These are phyloP conservation scores for Eolophus roseicapilla DNA, from an alignment of 2,113 vertebrate genomes.

Conservation along the genomic window DNA sequence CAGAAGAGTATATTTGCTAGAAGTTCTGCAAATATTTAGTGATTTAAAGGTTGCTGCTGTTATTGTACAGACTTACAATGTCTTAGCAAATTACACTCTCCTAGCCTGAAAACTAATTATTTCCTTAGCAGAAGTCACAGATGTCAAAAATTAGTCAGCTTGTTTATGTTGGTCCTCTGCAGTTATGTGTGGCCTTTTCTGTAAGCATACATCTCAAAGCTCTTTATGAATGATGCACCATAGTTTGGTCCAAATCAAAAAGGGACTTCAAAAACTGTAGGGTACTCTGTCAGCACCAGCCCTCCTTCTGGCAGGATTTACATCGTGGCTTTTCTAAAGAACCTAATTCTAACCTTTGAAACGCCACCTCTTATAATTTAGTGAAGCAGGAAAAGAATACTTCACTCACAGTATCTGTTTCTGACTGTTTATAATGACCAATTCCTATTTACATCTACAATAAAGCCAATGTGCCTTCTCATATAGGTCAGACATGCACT, in stretches of 20 bases:
- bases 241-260: not conserved
- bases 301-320: not conserved
- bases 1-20: slow-evolving; percentile 55
- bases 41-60: slow-evolving; percentile 48
- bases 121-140: not conserved
- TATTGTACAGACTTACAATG: slow-evolving; percentile 14
- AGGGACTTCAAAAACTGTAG: not conserved
- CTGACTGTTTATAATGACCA: not conserved
- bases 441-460: not conserved
- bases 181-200: not conserved
- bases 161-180: not conserved
- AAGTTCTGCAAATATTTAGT: slow-evolving; percentile 62
- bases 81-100: not conserved
- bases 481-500: not conserved
- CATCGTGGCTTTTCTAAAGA: not conserved
- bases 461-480: not conserved
- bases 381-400: not conserved
- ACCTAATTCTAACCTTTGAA: not conserved
- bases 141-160: not conserved
- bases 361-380: not conserved
- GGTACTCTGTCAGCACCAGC: not conserved
- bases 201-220: not conserved
- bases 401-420: not conserved
- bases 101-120: not conserved
- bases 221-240: not conserved